These are phyloP conservation scores for Pollenia angustigena DNA, from an alignment of 2,888 invertebrate species.

Conservation along the genomic window DNA sequence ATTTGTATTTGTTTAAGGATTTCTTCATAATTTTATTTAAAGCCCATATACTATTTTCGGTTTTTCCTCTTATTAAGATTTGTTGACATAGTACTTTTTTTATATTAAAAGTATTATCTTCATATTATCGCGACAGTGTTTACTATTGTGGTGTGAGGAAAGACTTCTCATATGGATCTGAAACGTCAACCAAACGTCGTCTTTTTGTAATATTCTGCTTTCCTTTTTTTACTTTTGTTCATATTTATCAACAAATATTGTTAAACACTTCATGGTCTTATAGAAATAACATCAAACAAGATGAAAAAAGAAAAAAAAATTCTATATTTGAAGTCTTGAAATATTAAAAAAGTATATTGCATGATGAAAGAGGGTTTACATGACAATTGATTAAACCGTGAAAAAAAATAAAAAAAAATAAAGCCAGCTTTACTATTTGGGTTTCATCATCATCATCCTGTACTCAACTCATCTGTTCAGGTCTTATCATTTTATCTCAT, in stretches of 20 bases:
- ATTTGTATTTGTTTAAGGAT: too few species aligned
- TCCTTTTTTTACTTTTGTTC: not conserved
- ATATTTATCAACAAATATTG: not conserved
- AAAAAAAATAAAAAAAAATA: not conserved
- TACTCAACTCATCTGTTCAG: not conserved
- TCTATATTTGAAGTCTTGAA: not conserved
- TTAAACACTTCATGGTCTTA: constrained; percentile 12
- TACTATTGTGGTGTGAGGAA: too few species aligned
- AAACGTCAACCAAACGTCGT: too few species aligned
- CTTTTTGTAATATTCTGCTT: not conserved
- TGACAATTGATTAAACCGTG: constrained; percentile 34
- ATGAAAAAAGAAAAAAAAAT: not conserved
- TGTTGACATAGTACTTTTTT: too few species aligned
- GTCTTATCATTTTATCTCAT: not conserved
- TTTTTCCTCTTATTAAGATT: too few species aligned
- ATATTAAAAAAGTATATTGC: not conserved
- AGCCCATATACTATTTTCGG: too few species aligned
- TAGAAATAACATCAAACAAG: not conserved
- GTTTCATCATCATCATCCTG: not conserved
- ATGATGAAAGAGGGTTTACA: constrained; percentile 11
- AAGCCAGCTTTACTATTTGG: constrained; percentile 8
- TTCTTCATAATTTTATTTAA: too few species aligned
- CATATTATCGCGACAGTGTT: too few species aligned
- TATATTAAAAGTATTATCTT: too few species aligned
- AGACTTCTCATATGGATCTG: too few species aligned